These are phyloP conservation scores for Clarias platycephalus DNA, from an alignment of 2,797 vertebrate species.

Conservation along the genomic window DNA sequence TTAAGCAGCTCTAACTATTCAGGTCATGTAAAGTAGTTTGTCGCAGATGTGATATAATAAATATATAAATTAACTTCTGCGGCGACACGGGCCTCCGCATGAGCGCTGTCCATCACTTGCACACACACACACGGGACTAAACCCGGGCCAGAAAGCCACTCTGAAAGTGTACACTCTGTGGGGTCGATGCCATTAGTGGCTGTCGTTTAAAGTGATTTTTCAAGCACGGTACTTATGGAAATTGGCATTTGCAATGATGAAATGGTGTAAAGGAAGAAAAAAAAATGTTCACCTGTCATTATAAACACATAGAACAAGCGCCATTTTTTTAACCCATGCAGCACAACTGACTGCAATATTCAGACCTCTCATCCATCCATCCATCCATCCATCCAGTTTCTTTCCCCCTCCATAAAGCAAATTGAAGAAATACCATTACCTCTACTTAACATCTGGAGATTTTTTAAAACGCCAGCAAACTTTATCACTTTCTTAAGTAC, in stretches of 20 bases:
- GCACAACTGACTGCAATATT: constrained; percentile 33
- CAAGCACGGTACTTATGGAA: constrained; percentile 80
- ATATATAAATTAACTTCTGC: constrained; percentile 70
- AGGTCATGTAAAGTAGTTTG: constrained; percentile 50
- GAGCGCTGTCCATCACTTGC: constrained; percentile 63
- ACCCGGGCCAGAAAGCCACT: constrained; percentile 67
- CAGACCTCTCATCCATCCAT: constrained; percentile 6
- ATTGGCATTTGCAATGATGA: constrained; percentile 69
- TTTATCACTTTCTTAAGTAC: not conserved
- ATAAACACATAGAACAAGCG: constrained; percentile 67
- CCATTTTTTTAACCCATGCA: constrained; percentile 50
- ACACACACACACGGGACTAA: constrained; percentile 57
- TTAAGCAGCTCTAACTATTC: constrained; percentile 38
- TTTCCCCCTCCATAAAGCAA: constrained; percentile 20
- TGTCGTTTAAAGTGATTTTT: constrained; percentile 78
- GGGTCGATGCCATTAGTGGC: constrained; percentile 76
- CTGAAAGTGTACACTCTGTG: constrained; percentile 75
- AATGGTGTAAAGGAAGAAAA: constrained; percentile 62
- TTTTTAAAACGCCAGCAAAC: not conserved
- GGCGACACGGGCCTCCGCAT: constrained; percentile 54
- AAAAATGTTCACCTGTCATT: constrained; percentile 58
- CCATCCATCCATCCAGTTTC: not conserved
- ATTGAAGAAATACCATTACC: not conserved
- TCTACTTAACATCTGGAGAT: not conserved
- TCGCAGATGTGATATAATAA: constrained; percentile 70